Evolutionary conservation across 1,140 invertebrate species (phyloP).

Genomic region (Lordiphosa mommai): DNA sequence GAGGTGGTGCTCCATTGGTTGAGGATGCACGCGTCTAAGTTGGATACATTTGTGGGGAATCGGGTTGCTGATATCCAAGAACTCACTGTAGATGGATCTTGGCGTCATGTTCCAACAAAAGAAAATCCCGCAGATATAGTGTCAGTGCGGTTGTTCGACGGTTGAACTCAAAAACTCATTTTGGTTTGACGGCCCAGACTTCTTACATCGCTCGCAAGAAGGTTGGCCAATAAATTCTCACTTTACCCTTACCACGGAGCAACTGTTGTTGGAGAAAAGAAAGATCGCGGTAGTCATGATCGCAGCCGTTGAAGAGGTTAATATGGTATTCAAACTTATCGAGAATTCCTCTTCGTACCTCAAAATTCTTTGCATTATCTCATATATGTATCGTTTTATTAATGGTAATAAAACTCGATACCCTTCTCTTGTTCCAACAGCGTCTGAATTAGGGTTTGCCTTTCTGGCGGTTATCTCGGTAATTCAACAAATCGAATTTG

Average conservation of each 20-base stretch:
- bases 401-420: not conserved
- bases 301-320: no score
- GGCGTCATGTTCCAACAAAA: slow-evolving; percentile 34
- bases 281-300: no score
- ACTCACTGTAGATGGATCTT: not conserved
- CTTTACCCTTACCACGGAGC: no score
- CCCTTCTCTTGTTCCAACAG: no score
- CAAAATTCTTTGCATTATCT: not conserved
- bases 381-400: not conserved
- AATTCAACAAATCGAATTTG: not conserved
- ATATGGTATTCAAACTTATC: not conserved
- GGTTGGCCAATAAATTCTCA: no score
- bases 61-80: slow-evolving; percentile 10
- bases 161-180: slow-evolving; percentile 2
- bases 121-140: no score
- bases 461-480: not conserved
- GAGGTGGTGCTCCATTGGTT: slow-evolving; percentile 65
- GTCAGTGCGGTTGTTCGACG: slow-evolving; percentile 29
- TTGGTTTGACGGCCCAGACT: no score
- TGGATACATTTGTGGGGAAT: slow-evolving; percentile 36
- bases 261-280: no score
- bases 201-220: no score
- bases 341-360: not conserved
- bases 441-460: not conserved
- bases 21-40: slow-evolving; percentile 63